Percentiles rank a stretch among this genome's conserved stretches.
Evolutionary conservation across 2,888 invertebrate species (phyloP).

Genomic region (Pogonocherus hispidulus): DNA sequence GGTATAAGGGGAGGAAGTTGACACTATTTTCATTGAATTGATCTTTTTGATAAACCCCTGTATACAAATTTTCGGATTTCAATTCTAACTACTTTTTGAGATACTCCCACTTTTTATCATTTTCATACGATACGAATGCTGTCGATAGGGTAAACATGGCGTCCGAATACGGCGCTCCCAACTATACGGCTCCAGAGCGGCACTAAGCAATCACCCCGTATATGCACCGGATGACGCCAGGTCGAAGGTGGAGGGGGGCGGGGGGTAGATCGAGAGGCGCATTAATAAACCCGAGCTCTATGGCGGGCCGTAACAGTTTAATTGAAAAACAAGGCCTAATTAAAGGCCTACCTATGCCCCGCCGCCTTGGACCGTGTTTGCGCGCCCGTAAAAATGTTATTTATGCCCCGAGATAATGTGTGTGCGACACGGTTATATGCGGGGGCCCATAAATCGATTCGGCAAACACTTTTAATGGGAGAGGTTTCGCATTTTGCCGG

Average conservation of each 20-base stretch:
- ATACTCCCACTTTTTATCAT: too few species aligned
- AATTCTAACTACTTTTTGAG: too few species aligned
- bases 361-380: conserved; percentile 44
- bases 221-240: not conserved
- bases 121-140: too few species aligned
- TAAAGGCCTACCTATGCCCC: conserved; percentile 42
- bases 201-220: too few species aligned
- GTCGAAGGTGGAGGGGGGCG: not conserved
- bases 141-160: too few species aligned
- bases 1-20: too few species aligned
- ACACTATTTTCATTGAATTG: too few species aligned
- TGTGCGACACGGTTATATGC: conserved; percentile 50
- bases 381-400: conserved; percentile 54
- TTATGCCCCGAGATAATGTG: conserved; percentile 55
- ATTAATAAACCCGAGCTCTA: conserved; percentile 41
- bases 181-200: too few species aligned
- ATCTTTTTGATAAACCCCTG: too few species aligned
- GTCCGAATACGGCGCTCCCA: too few species aligned
- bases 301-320: conserved; percentile 32
- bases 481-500: conserved; percentile 51
- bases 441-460: conserved; percentile 54
- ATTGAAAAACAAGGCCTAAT: conserved; percentile 46
- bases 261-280: not conserved
- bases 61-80: too few species aligned
- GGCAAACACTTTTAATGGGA: conserved; percentile 57